Percentiles rank a stretch among this genome's conserved stretches.
phyloP scores from a whole-genome alignment of 2,888 invertebrate genomes.

The Thalpophila matura region DNA sequence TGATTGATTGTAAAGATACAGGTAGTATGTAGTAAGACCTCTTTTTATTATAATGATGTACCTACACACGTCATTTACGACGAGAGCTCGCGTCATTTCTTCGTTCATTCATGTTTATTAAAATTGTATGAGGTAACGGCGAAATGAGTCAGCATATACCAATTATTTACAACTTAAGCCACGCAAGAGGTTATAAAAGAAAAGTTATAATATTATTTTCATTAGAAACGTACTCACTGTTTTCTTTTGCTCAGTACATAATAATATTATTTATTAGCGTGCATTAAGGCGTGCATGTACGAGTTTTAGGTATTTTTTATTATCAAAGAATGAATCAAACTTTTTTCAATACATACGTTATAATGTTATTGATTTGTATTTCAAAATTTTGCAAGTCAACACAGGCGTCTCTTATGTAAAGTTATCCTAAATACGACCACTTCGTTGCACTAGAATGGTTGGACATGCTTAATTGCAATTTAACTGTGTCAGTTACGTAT shows the following conservation, averaged over 20 bases:
- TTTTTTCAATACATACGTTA: constrained; percentile 1
- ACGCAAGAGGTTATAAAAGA: not conserved
- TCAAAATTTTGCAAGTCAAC: not conserved
- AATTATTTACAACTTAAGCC: constrained; percentile 21
- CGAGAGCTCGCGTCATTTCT: constrained; percentile 28
- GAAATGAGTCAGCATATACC: constrained; percentile 29
- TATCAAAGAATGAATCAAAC: too few relatives aligned
- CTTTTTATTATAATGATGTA: constrained; percentile 32
- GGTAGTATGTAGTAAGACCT: constrained; percentile 9
- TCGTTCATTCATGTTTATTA: constrained; percentile 42
- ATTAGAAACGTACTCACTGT: not conserved
- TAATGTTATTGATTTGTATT: constrained; percentile 1
- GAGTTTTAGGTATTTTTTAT: too few relatives aligned
- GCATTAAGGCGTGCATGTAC: too few relatives aligned
- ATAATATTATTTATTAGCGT: not conserved
- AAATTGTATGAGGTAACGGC: not conserved
- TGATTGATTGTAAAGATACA: constrained; percentile 32
- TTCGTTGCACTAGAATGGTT: constrained; percentile 15
- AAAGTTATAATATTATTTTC: constrained; percentile 3
- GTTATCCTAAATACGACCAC: constrained; percentile 20
- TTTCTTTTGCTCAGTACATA: not conserved
- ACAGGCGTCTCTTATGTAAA: constrained; percentile 28
- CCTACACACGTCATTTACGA: constrained; percentile 19
- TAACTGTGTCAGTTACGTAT: constrained; percentile 42
- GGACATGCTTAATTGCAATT: constrained; percentile 9